Conservation (phyloP, 2,113 vertebrate species). For the Polyodon spathula region DNA sequence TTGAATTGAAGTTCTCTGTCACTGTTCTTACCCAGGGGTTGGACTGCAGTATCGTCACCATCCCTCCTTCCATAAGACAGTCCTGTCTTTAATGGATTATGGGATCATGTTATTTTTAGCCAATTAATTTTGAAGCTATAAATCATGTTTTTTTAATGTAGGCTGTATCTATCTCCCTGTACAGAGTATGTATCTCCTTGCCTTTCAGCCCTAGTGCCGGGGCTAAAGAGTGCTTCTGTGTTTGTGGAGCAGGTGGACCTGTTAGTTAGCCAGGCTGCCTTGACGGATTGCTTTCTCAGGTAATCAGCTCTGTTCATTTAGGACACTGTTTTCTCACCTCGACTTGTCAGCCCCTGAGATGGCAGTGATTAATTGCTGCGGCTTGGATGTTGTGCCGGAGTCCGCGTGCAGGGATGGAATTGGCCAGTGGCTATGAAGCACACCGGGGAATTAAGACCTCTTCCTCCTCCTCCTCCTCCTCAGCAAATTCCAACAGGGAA, state of each 20-base stretch:
- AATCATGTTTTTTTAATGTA: no score
- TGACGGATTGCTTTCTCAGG: conserved; percentile 76
- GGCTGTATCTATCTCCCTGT: no score
- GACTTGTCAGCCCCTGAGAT: conserved; percentile 51
- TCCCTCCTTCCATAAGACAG: no score
- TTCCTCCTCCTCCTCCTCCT: no score
- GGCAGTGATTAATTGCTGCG: conserved; percentile 55
- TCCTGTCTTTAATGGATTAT: no score
- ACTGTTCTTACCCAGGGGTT: no score
- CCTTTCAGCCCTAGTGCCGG: conserved; percentile 21
- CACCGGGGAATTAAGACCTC: conserved; percentile 30
- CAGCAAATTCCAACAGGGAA: not conserved
- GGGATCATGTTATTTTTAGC: no score
- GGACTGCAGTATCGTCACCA: no score
- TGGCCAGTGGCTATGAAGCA: not conserved
- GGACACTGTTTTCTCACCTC: conserved; percentile 58
- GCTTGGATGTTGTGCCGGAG: conserved; percentile 45
- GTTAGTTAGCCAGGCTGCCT: conserved; percentile 59
- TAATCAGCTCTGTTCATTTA: conserved; percentile 75
- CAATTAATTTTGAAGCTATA: no score
- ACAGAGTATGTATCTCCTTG: no score
- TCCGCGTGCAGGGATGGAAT: conserved; percentile 25
- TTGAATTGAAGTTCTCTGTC: no score
- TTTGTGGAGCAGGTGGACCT: conserved; percentile 64
- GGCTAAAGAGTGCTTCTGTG: conserved; percentile 39